phyloP scores from a whole-genome alignment of 1,140 invertebrate genomes.

The Dendrolimus kikuchii region DNA sequence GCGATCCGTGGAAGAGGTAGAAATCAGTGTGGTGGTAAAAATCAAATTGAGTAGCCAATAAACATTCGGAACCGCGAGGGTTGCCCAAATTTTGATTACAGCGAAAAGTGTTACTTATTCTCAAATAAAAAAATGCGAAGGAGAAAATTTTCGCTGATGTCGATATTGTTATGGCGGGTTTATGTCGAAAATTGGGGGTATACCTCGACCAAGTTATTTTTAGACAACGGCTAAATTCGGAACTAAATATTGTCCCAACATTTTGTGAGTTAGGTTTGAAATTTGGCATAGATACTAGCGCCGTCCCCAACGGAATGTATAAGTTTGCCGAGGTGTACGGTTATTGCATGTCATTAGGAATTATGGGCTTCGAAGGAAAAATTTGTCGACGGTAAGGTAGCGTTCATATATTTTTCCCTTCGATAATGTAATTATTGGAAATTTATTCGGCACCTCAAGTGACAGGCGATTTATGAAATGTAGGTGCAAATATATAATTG shows the following conservation, averaged over 20 bases:
- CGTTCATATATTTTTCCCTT: conserved; percentile 31
- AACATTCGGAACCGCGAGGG: conserved; percentile 37
- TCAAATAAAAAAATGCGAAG: conserved; percentile 64
- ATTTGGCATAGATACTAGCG: too few species aligned
- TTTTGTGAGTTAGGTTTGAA: too few species aligned
- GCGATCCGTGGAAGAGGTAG: conserved; percentile 61
- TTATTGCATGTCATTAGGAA: conserved; percentile 73
- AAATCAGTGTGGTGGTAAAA: conserved; percentile 65
- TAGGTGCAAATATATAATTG: conserved; percentile 1
- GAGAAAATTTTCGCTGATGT: conserved; percentile 67
- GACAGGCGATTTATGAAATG: conserved; percentile 24
- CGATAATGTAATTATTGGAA: conserved; percentile 71
- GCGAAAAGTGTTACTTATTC: conserved; percentile 68
- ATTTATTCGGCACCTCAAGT: conserved; percentile 56
- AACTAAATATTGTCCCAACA: too few species aligned
- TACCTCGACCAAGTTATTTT: too few species aligned
- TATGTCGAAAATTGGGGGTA: conserved; percentile 68
- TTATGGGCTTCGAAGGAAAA: conserved; percentile 67
- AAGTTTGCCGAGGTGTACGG: conserved; percentile 24
- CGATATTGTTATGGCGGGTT: conserved; percentile 72
- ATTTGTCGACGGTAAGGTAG: conserved; percentile 46
- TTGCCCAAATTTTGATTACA: conserved; percentile 65
- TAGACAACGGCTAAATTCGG: too few species aligned
- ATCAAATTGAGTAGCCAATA: conserved; percentile 70
- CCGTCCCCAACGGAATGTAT: too few species aligned